These are phyloP conservation scores for Zaprionus kolodkinae DNA, from an alignment of 1,140 invertebrate species.

Conservation along the genomic window DNA sequence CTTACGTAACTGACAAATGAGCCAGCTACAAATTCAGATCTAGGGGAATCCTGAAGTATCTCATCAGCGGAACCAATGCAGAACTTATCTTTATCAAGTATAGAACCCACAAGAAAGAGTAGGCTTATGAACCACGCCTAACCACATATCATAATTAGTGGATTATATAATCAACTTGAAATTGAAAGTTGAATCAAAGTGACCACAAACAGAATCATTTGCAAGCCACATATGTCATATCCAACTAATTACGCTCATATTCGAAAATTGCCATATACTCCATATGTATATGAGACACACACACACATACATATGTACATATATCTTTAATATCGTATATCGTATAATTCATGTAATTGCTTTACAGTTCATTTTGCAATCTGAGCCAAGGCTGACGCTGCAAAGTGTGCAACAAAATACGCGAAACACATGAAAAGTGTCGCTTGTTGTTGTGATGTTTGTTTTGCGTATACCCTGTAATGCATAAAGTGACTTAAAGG, in stretches of 20 bases:
- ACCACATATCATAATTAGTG: too few species aligned
- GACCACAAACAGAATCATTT: too few species aligned
- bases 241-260: neutral
- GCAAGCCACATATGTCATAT: neutral
- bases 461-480: constrained; percentile 17
- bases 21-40: too few species aligned
- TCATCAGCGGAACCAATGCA: too few species aligned
- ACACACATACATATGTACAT: neutral
- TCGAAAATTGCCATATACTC: neutral
- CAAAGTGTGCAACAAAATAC: constrained; percentile 34
- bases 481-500: neutral
- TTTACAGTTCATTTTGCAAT: constrained; percentile 37
- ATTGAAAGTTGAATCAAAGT: neutral
- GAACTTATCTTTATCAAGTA: too few species aligned
- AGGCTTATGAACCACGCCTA: too few species aligned
- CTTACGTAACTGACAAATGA: too few species aligned
- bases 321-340: constrained; percentile 2
- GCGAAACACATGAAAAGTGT: constrained; percentile 23
- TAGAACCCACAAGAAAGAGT: too few species aligned
- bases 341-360: constrained; percentile 36
- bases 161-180: too few species aligned
- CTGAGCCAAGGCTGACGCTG: constrained; percentile 17
- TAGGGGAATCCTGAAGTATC: too few species aligned
- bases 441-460: constrained; percentile 6
- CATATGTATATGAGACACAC: neutral